Conservation (phyloP, 1,140 invertebrate genomes). For the Tenebrio molitor region DNA sequence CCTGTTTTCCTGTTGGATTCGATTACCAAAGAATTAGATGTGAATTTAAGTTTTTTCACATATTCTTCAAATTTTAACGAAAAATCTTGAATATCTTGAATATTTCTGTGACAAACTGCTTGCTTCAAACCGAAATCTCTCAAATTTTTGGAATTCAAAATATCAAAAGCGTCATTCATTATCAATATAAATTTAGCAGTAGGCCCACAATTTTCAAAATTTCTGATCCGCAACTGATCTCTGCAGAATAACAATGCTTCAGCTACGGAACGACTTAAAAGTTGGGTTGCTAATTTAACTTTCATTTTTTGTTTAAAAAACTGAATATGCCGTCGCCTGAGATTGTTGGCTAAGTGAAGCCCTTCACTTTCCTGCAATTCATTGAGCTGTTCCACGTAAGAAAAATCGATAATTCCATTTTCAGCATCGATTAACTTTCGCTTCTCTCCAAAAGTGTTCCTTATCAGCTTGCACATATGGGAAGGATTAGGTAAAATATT, state of each 20-base stretch:
- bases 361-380: slow-evolving; percentile 53
- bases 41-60: background rate
- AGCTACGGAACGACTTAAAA: slow-evolving; percentile 45
- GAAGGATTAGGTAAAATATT: slow-evolving; percentile 45
- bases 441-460: slow-evolving; percentile 45
- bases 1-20: slow-evolving; percentile 24
- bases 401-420: slow-evolving; percentile 47
- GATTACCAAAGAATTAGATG: background rate
- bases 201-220: slow-evolving; percentile 14
- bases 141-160: slow-evolving; percentile 43
- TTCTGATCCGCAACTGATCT: slow-evolving; percentile 2
- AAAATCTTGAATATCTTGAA: slow-evolving; percentile 5
- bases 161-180: slow-evolving; percentile 48
- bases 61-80: background rate
- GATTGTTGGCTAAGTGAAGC: slow-evolving; percentile 57
- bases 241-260: slow-evolving; percentile 31
- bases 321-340: slow-evolving; percentile 56
- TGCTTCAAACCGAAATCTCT: background rate
- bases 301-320: too few species aligned
- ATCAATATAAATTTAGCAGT: slow-evolving; percentile 30
- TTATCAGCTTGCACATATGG: slow-evolving; percentile 49
- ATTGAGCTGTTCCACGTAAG: slow-evolving; percentile 39
- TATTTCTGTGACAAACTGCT: background rate
- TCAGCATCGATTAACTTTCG: slow-evolving; percentile 50
- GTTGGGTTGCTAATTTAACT: slow-evolving; percentile 60